Evolutionary conservation across 2,797 vertebrate genomes (phyloP).

Genomic region (Crenichthys baileyi): DNA sequence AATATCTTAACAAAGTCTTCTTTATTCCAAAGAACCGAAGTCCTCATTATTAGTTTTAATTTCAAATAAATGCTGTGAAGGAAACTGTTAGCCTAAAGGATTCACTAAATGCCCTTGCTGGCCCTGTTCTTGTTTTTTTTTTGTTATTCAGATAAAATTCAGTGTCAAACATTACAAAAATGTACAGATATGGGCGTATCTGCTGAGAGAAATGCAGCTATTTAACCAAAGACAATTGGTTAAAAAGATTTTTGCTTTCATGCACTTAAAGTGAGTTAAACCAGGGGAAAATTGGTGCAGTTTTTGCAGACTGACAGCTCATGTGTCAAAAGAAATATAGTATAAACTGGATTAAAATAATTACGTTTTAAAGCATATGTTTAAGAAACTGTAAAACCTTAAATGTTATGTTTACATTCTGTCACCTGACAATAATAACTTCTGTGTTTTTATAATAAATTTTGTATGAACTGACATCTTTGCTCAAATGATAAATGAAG

Average conservation of each 20-base stretch:
- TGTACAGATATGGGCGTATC: not conserved
- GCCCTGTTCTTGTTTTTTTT: not conserved
- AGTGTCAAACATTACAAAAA: not conserved
- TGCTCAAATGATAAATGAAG: conserved; percentile 19
- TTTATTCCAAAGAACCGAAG: not conserved
- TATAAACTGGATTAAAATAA: not conserved
- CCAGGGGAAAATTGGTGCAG: not conserved
- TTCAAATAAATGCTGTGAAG: not conserved
- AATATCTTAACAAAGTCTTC: not conserved
- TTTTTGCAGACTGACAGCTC: not conserved
- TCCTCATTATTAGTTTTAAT: not conserved
- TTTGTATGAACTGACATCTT: conserved; percentile 33
- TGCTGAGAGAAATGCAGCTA: not conserved
- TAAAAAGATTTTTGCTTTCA: not conserved
- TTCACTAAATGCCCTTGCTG: not conserved
- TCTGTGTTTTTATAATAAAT: conserved; percentile 29
- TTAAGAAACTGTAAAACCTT: not conserved
- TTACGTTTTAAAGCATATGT: not conserved
- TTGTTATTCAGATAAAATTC: not conserved
- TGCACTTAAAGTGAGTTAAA: not conserved
- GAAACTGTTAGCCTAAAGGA: too few relatives aligned
- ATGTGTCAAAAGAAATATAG: not conserved
- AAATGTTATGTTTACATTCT: conserved; percentile 7
- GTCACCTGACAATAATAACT: conserved; percentile 10
- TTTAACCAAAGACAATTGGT: not conserved